Evolutionary conservation across 2,797 vertebrate species (phyloP).

Genomic region (Pseudomugil tenellus): DNA sequence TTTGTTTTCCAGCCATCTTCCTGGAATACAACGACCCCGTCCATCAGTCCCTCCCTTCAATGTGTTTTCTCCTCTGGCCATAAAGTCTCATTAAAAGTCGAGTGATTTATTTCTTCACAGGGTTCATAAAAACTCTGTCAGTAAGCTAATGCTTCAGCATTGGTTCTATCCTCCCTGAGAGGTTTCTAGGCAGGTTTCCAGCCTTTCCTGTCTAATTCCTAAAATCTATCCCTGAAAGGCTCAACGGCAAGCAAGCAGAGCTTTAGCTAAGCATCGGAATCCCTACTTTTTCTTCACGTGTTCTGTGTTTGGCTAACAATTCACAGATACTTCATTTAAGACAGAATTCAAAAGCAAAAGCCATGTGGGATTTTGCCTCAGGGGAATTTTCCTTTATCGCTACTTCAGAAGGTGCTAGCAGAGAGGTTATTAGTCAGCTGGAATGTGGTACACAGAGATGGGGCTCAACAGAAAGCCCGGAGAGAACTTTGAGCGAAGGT

Average conservation of each 20-base stretch:
- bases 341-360: conserved; percentile 15
- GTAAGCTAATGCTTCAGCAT: conserved; percentile 11
- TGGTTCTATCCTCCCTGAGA: conserved; percentile 8
- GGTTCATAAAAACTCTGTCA: conserved; percentile 14
- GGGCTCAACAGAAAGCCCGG: conserved; percentile 7
- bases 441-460: conserved; percentile 5
- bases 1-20: conserved; percentile 14
- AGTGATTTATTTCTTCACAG: conserved; percentile 24
- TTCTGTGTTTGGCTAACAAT: conserved; percentile 5
- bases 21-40: conserved; percentile 23
- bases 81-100: conserved; percentile 36
- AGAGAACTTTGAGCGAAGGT: neutral
- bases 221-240: conserved; percentile 30
- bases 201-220: conserved; percentile 29
- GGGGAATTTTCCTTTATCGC: conserved; percentile 30
- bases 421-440: conserved; percentile 25
- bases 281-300: conserved; percentile 8
- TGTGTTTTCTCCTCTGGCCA: conserved; percentile 22
- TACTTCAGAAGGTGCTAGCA: conserved; percentile 16
- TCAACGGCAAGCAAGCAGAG: conserved; percentile 4
- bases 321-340: conserved; percentile 30
- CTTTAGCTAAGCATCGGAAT: conserved; percentile 14
- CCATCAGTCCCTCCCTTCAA: conserved; percentile 14
- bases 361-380: conserved; percentile 17
- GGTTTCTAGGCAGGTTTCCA: conserved; percentile 27